Conservation (phyloP, 2,888 invertebrate species). For the Nephrotoma appendiculata region DNA sequence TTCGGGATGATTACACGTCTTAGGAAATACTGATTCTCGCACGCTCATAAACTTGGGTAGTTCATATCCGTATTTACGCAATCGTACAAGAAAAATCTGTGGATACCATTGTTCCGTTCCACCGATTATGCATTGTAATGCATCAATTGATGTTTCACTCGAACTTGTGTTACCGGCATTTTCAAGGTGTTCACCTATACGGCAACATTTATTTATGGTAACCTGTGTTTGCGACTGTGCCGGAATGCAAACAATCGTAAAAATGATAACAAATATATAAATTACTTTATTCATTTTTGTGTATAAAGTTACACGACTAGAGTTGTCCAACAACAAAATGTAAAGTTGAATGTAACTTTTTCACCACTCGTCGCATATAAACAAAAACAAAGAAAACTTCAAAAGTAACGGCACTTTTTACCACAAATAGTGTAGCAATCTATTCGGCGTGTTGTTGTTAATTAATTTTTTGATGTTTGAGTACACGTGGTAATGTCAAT, state of each 20-base stretch:
- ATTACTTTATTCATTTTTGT: not conserved
- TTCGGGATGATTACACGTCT: slow-evolving; percentile 24
- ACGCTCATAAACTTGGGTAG: slow-evolving; percentile 19
- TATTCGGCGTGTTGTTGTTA: not conserved
- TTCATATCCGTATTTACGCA: slow-evolving; percentile 27
- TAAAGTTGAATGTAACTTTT: not conserved
- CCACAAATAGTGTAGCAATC: not conserved
- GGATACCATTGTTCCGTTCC: slow-evolving; percentile 38
- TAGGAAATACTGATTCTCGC: slow-evolving; percentile 30
- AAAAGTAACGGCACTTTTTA: not conserved
- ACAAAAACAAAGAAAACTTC: not conserved
- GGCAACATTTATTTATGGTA: slow-evolving; percentile 40
- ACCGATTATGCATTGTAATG: slow-evolving; percentile 27
- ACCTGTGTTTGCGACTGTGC: slow-evolving; percentile 21
- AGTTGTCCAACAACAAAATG: not conserved
- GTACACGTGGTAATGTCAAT: not conserved
- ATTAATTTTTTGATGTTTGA: not conserved
- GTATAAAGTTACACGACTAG: not conserved
- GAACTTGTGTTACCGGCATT: not conserved
- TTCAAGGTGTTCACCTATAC: slow-evolving; percentile 33
- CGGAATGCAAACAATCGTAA: not conserved
- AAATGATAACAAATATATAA: not conserved
- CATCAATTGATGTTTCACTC: not conserved
- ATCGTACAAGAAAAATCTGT: slow-evolving; percentile 39
- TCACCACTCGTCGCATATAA: not conserved